A percentile compares a stretch with the other conserved stretches of the same genome.
Conservation (phyloP, 1,140 invertebrate species). For the Ectropis grisescens region DNA sequence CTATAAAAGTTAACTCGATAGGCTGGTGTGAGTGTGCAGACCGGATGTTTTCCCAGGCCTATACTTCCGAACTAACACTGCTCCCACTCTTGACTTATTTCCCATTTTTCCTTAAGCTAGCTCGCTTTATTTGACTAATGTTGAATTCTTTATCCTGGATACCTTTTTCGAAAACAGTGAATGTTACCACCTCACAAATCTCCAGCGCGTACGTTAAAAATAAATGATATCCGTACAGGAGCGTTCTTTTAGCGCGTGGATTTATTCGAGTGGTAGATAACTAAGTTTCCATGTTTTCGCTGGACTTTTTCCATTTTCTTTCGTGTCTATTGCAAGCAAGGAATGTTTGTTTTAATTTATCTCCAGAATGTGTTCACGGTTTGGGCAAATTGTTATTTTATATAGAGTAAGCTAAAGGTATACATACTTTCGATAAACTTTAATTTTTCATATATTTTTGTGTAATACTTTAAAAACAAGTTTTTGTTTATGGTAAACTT, state of each 20-base stretch:
- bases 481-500: no score
- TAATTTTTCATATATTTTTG: no score
- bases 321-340: no score
- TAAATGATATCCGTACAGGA: constrained; percentile 15
- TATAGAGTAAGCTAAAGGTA: no score
- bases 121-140: constrained; percentile 22
- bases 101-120: constrained; percentile 17
- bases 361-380: no score
- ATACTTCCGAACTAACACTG: constrained; percentile 6
- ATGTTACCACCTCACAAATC: constrained; percentile 10
- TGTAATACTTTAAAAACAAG: no score
- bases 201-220: constrained; percentile 11
- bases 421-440: no score
- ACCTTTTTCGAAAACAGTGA: constrained; percentile 11
- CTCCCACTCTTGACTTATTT: constrained; percentile 19
- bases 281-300: constrained; percentile 16
- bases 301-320: constrained; percentile 3
- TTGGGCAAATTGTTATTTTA: no score
- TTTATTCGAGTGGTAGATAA: constrained; percentile 25
- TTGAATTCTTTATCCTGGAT: constrained; percentile 19
- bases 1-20: no score
- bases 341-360: no score
- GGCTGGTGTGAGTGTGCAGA: no score
- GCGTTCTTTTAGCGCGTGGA: constrained; percentile 11
- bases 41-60: constrained; percentile 23